Base-by-base conservation (phyloP, 2,797 vertebrate species). In the Alfaro cultratus region DNA sequence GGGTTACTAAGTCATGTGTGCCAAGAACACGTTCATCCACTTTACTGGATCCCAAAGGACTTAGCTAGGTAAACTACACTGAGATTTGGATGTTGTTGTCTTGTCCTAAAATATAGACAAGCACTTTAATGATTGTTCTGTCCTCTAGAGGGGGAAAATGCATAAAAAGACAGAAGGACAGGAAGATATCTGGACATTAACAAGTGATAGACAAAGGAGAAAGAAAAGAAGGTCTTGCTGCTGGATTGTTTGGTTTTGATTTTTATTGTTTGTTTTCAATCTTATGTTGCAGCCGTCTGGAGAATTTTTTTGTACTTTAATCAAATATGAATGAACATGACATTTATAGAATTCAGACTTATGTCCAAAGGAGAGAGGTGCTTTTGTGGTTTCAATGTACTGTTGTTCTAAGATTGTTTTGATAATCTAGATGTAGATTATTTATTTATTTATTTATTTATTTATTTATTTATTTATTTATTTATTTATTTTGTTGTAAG, bases 281-380 rank as follows among this genome's bases (percentile, higher is more conserved):
- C 67, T 78, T 39, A 31, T 76, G 73, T 77, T 70, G 45, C 39
- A 86, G 77, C 83, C 85, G 76, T 87, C 81, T 90, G 83, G 75
- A 80, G 51, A 80, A 2, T 68, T 12, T 41, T 15, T 1, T n/a
- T 8, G 10, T 46, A 74, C 83, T 87, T 88, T 90, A 81, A 92
- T 93, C 73, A 94, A 94, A 91, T 89, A 95, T 94, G 85, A 88
- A 95, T 89, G 87, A 85, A 85, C 79, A 81, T 84, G 87, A 78
- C 72, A 79, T 81, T 79, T 80, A 86, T 83, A 84, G 82, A 67
- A 73, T 85, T 87, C 75, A 79, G 60, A 80, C 74, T 73, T 76
- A 55, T 74, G 80, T 21, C 49, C 49, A 53, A 53, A 8, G 8
- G 2, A 23, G 2, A 3, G 8, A 53, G 8, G 18, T 6, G 49